Evolutionary conservation across 1,140 invertebrate genomes (phyloP).

Genomic region (Bombus haemorrhoidalis): DNA sequence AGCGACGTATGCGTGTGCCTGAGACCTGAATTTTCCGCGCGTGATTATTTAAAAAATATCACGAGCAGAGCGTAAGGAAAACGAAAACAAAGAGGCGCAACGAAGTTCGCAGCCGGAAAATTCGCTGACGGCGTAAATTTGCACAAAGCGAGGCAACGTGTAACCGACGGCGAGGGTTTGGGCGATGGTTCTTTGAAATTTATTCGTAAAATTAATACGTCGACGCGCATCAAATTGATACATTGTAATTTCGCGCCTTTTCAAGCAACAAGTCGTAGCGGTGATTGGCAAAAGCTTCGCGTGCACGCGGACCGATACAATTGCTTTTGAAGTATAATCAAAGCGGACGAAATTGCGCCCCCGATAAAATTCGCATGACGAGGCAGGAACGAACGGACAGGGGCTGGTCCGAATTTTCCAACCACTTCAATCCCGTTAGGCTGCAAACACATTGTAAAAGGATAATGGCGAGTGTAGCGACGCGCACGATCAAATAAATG

Average conservation of each 20-base stretch:
- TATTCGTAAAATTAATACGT: constrained; percentile 53
- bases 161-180: background rate
- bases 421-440: constrained; percentile 54
- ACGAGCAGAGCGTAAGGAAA: background rate
- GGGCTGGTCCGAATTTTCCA: constrained; percentile 28
- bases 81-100: no score
- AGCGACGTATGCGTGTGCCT: background rate
- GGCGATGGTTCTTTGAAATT: constrained; percentile 44
- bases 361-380: constrained; percentile 61
- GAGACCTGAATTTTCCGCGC: no score
- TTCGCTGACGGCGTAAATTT: constrained; percentile 6
- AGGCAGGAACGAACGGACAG: constrained; percentile 14
- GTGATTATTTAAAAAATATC: background rate
- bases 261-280: constrained; percentile 59
- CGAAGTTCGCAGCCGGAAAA: background rate
- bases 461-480: constrained; percentile 51
- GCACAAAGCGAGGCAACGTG: constrained; percentile 17
- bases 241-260: constrained; percentile 57
- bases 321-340: constrained; percentile 66
- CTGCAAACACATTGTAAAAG: constrained; percentile 54
- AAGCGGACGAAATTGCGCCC: constrained; percentile 57
- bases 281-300: constrained; percentile 61
- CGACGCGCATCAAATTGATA: constrained; percentile 62
- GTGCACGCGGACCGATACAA: constrained; percentile 51
- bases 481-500: constrained; percentile 37